Percentiles rank a stretch among this genome's conserved stretches.
Conservation (phyloP, 1,140 invertebrate species). For the Megalonaias nervosa region DNA sequence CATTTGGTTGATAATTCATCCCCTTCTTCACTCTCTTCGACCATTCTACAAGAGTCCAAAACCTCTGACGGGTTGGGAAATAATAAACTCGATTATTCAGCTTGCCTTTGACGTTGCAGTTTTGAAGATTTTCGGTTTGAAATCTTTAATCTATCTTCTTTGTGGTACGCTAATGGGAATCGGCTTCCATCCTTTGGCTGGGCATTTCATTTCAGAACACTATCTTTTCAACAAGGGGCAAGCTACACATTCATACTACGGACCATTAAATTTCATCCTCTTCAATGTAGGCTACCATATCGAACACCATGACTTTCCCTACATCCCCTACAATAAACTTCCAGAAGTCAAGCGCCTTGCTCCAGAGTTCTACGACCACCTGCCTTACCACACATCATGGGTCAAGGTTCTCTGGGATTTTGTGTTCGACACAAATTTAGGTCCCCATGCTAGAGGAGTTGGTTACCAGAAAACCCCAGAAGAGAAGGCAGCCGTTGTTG, state of each 20-base stretch:
- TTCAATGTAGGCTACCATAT: constrained; percentile 93
- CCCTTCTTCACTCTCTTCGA: constrained; percentile 61
- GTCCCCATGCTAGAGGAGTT: constrained; percentile 56
- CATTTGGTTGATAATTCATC: constrained; percentile 66
- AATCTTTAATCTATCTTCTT: constrained; percentile 86
- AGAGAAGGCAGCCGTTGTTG: too few relatives aligned
- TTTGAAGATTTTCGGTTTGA: constrained; percentile 85
- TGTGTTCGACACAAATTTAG: constrained; percentile 63
- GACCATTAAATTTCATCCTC: constrained; percentile 94
- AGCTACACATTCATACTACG: constrained; percentile 99
- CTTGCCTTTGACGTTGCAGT: constrained; percentile 86
- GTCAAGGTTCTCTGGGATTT: constrained; percentile 74
- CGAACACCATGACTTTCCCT: constrained; percentile 72
- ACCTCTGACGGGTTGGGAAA: constrained; percentile 83
- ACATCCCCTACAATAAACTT: constrained; percentile 65
- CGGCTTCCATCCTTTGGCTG: constrained; percentile 97
- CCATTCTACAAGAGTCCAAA: constrained; percentile 80
- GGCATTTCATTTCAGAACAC: constrained; percentile 99
- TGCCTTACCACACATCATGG: constrained; percentile 96
- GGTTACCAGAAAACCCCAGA: constrained; percentile 29
- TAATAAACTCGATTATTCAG: constrained; percentile 89
- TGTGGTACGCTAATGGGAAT: constrained; percentile 92
- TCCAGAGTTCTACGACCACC: constrained; percentile 93
- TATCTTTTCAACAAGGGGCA: constrained; percentile 98
- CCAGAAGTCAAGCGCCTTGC: constrained; percentile 84